Conservation (phyloP, 2,113 vertebrate genomes). For the Platysteira castanea region DNA sequence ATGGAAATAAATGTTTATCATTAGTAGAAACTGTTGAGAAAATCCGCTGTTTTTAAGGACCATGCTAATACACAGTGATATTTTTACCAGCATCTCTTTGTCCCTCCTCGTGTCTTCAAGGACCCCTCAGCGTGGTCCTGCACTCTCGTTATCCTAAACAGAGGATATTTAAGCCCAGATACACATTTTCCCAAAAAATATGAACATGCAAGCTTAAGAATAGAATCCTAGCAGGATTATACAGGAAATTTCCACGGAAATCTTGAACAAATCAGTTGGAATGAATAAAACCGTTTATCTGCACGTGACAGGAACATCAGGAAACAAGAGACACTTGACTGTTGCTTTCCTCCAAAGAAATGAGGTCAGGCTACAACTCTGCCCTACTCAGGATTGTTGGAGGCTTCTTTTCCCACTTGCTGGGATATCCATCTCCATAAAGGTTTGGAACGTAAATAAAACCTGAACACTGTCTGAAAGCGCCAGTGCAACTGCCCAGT, state of each 20-base stretch:
- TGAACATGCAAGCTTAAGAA: background rate
- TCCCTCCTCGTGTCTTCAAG: background rate
- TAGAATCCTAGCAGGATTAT: background rate
- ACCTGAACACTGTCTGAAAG: background rate
- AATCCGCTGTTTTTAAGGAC: background rate
- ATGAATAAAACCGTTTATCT: background rate
- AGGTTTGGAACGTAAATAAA: background rate
- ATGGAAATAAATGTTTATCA: conserved; percentile 32
- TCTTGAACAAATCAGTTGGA: background rate
- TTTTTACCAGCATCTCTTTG: background rate
- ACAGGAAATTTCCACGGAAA: background rate
- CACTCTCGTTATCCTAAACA: background rate
- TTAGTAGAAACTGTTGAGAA: background rate
- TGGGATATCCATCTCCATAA: background rate
- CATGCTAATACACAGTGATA: background rate
- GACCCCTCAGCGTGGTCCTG: background rate
- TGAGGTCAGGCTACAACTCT: background rate
- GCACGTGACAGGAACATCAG: background rate
- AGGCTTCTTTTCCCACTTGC: background rate
- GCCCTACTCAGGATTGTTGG: background rate
- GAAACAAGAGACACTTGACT: background rate
- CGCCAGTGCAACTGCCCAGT: background rate
- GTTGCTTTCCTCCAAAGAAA: background rate
- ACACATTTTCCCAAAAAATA: background rate
- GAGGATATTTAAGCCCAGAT: background rate